Evolutionary conservation across 2,113 vertebrate genomes (phyloP).

Genomic region (Xyrauchen texanus): DNA sequence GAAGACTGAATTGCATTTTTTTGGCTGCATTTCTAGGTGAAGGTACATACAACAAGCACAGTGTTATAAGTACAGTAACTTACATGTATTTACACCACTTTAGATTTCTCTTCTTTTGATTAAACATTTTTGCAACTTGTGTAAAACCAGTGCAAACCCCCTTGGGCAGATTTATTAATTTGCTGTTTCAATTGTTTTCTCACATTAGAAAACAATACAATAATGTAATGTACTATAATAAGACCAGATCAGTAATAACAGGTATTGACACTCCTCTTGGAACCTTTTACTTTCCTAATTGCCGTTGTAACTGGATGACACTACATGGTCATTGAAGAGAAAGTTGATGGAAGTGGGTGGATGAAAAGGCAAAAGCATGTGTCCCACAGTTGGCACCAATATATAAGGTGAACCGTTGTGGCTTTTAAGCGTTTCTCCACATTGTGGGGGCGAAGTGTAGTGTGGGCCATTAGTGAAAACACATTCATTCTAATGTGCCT

Average conservation of each 20-base stretch:
- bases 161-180: conserved; percentile 14
- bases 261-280: neutral
- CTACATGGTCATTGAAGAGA: neutral
- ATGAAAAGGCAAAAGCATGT: conserved; percentile 24
- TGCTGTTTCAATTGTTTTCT: neutral
- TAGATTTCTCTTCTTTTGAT: neutral
- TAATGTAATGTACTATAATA: no score
- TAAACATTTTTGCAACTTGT: neutral
- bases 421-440: conserved; percentile 39
- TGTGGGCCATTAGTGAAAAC: conserved; percentile 58
- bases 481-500: conserved; percentile 38
- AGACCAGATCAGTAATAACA: no score
- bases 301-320: conserved; percentile 32
- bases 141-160: neutral
- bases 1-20: no score
- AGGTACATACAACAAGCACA: neutral
- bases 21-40: no score
- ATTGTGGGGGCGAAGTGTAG: conserved; percentile 57
- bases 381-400: conserved; percentile 1
- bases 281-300: conserved; percentile 22
- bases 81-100: conserved; percentile 5
- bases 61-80: neutral
- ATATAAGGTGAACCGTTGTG: conserved; percentile 22
- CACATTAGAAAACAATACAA: no score
- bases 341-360: conserved; percentile 31